Conservation (phyloP, 2,888 invertebrate species). For the Caenorhabditis afra region DNA sequence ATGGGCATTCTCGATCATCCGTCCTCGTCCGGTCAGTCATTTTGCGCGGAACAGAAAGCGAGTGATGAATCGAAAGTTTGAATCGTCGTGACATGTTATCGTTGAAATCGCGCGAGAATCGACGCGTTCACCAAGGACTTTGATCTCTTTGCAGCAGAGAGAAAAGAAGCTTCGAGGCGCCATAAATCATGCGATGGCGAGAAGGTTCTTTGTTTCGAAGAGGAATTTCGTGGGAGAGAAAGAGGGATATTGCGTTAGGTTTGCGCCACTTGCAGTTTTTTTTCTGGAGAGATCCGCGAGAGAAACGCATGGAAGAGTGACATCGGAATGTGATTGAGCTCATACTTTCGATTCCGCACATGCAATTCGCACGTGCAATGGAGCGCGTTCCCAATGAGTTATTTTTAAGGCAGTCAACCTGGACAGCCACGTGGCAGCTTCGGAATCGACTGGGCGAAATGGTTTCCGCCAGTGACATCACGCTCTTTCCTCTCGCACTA, state of each 20-base stretch:
- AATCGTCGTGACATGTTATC: slow-evolving; percentile 45
- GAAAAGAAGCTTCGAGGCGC: slow-evolving; percentile 3
- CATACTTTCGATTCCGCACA: background rate
- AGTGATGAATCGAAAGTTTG: slow-evolving; percentile 27
- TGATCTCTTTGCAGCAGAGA: slow-evolving; percentile 2
- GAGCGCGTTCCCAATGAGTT: background rate
- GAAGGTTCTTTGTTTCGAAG: slow-evolving; percentile 11
- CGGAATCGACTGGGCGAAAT: slow-evolving; percentile 62
- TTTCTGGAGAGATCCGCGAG: background rate
- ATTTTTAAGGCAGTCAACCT: slow-evolving; percentile 37
- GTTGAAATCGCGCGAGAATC: slow-evolving; percentile 9
- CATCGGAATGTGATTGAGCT: no score
- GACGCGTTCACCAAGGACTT: slow-evolving; percentile 16
- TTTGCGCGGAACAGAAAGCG: slow-evolving; percentile 12
- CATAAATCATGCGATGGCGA: background rate
- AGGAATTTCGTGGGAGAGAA: background rate
- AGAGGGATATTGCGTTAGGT: background rate
- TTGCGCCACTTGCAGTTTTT: background rate
- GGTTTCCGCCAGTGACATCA: slow-evolving; percentile 67
- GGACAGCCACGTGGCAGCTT: slow-evolving; percentile 34
- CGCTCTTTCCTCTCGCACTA: slow-evolving; percentile 73
- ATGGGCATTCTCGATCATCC: slow-evolving; percentile 57
- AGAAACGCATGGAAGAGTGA: no score
- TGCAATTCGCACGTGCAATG: background rate
- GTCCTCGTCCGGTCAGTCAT: slow-evolving; percentile 49